These are phyloP conservation scores for Melanargia galathea DNA, from an alignment of 2,888 invertebrate genomes.

Conservation along the genomic window DNA sequence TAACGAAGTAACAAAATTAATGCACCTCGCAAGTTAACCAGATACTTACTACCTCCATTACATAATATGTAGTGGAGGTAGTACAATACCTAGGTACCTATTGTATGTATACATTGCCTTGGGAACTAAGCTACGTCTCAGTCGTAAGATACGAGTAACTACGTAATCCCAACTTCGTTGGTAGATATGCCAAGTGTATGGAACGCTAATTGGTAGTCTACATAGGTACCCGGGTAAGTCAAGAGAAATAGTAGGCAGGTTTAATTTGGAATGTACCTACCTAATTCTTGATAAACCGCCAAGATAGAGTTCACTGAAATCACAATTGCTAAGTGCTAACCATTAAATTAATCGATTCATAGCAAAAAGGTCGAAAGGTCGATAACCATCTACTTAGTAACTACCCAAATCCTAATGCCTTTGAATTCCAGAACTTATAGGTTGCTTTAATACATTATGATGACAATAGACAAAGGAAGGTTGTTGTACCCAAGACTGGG, in stretches of 20 bases:
- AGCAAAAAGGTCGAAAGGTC: neutral
- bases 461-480: constrained; percentile 12
- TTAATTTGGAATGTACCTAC: too few relatives aligned
- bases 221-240: neutral
- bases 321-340: too few relatives aligned
- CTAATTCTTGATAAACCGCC: too few relatives aligned
- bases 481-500: constrained; percentile 1
- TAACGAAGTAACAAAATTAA: too few relatives aligned
- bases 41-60: too few relatives aligned
- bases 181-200: neutral
- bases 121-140: constrained; percentile 10
- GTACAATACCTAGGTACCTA: neutral
- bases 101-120: neutral
- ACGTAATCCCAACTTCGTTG: constrained; percentile 1
- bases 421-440: neutral
- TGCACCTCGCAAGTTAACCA: too few relatives aligned
- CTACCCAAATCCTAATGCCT: neutral
- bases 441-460: constrained; percentile 3
- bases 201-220: constrained; percentile 4
- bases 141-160: constrained; percentile 4
- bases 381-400: neutral
- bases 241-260: too few relatives aligned
- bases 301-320: too few relatives aligned
- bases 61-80: too few relatives aligned
- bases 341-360: neutral